These are phyloP conservation scores for Anhinga anhinga DNA, from an alignment of 2,113 vertebrate genomes.

Conservation along the genomic window DNA sequence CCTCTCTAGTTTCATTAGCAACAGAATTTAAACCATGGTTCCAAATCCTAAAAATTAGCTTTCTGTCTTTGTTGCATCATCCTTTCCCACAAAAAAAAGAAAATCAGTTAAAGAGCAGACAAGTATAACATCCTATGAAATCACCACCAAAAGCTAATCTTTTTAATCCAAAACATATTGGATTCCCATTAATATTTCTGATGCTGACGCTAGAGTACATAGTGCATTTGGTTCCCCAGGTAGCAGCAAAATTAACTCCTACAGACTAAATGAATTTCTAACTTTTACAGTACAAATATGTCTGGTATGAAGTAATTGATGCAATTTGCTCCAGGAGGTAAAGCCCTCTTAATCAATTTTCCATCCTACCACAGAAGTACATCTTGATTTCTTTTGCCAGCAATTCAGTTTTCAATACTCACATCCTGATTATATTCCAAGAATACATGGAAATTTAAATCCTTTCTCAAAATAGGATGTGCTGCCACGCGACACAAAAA, in stretches of 20 bases:
- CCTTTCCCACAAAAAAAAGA: background rate
- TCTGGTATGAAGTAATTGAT: constrained; percentile 7
- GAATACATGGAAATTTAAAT: constrained; percentile 99
- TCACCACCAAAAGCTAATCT: background rate
- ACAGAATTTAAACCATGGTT: background rate
- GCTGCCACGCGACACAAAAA: constrained; percentile 97
- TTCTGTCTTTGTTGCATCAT: background rate
- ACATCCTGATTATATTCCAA: constrained; percentile 99
- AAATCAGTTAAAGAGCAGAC: background rate
- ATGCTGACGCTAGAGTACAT: background rate
- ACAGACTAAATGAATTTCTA: background rate
- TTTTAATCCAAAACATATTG: background rate
- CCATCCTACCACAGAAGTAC: constrained; percentile 28
- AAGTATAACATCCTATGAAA: background rate
- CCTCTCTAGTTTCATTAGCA: background rate
- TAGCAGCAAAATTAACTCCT: background rate
- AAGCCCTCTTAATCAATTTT: constrained; percentile 42
- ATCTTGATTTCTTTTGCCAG: background rate
- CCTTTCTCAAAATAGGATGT: constrained; percentile 95
- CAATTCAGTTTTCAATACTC: constrained; percentile 74
- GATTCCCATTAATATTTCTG: background rate
- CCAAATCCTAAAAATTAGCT: background rate
- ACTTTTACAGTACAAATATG: background rate
- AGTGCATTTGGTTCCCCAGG: background rate
- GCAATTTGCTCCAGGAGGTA: constrained; percentile 26